Evolutionary conservation across 53 echinoderm and acorn worm genomes (phyloP).

Genomic region (Pentamera pediparva): DNA sequence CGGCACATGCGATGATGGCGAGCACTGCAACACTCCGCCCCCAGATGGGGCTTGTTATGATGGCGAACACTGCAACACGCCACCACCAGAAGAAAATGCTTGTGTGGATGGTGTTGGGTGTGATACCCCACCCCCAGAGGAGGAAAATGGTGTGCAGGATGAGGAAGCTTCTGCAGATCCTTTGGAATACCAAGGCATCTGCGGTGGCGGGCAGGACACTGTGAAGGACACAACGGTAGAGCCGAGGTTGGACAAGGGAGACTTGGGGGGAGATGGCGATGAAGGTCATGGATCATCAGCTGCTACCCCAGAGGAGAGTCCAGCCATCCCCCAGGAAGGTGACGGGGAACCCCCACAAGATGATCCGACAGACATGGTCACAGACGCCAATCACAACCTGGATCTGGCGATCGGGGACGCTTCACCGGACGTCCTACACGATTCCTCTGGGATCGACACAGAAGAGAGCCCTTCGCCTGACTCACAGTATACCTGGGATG

Average conservation of each 20-base stretch:
- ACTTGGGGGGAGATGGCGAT: slow-evolving; percentile 26
- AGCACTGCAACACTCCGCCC: slow-evolving; percentile 82
- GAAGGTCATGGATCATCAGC: slow-evolving; percentile 53
- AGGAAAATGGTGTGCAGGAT: slow-evolving; percentile 34
- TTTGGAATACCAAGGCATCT: neutral
- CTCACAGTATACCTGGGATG: slow-evolving; percentile 74
- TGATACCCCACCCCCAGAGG: slow-evolving; percentile 74
- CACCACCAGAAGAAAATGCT: slow-evolving; percentile 39
- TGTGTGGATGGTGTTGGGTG: slow-evolving; percentile 66
- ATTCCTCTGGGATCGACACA: slow-evolving; percentile 64
- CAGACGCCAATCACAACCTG: slow-evolving; percentile 10
- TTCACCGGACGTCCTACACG: slow-evolving; percentile 48
- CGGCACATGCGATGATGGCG: slow-evolving; percentile 61
- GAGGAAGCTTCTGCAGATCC: slow-evolving; percentile 12
- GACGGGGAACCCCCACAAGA: neutral
- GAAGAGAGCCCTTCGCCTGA: slow-evolving; percentile 64
- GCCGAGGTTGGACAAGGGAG: neutral
- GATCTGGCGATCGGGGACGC: slow-evolving; percentile 14
- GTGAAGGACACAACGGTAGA: slow-evolving; percentile 32
- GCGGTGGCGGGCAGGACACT: slow-evolving; percentile 20
- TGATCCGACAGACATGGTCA: neutral
- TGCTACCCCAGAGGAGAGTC: slow-evolving; percentile 43
- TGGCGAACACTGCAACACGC: slow-evolving; percentile 82
- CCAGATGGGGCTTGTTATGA: slow-evolving; percentile 60
- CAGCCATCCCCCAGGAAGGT: slow-evolving; percentile 20